Evolutionary conservation across 2,888 invertebrate species (phyloP).

Genomic region (Fragum fragum): DNA sequence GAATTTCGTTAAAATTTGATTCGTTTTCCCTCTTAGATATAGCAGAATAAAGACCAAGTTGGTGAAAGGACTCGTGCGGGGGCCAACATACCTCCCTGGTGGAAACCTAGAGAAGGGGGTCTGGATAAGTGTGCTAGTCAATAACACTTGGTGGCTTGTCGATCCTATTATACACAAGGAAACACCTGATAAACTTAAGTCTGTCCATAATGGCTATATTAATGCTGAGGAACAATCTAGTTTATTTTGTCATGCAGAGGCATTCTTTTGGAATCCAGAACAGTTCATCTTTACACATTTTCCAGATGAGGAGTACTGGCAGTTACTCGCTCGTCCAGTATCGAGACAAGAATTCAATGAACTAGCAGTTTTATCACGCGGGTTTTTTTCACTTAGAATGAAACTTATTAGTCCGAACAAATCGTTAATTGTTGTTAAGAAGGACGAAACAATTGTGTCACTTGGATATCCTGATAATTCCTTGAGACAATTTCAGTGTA

Average conservation of each 20-base stretch:
- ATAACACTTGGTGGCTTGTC: conserved; percentile 54
- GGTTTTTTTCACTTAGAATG: conserved; percentile 50
- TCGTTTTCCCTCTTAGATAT: conserved; percentile 40
- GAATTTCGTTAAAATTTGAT: no score
- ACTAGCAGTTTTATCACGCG: conserved; percentile 42
- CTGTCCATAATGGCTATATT: background rate
- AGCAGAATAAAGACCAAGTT: conserved; percentile 55
- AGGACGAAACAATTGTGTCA: conserved; percentile 29
- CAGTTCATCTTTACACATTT: conserved; percentile 58
- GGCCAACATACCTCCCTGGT: conserved; percentile 41
- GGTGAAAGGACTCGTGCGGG: conserved; percentile 51
- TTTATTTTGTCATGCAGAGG: conserved; percentile 28
- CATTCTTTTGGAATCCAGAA: conserved; percentile 57
- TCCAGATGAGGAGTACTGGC: conserved; percentile 63
- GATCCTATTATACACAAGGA: conserved; percentile 46
- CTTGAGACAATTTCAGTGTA: conserved; percentile 50
- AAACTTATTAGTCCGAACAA: conserved; percentile 38
- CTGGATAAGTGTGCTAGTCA: conserved; percentile 58
- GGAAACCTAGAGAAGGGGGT: conserved; percentile 37
- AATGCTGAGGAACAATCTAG: conserved; percentile 9
- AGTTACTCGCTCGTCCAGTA: conserved; percentile 57
- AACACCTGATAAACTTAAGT: background rate
- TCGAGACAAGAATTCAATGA: conserved; percentile 44
- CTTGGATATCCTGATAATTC: conserved; percentile 33
- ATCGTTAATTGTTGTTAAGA: conserved; percentile 32